Percentiles rank a stretch among this genome's conserved stretches.
These are phyloP conservation scores for Trichopoda pennipes DNA, from an alignment of 2,888 invertebrate genomes.

Conservation along the genomic window DNA sequence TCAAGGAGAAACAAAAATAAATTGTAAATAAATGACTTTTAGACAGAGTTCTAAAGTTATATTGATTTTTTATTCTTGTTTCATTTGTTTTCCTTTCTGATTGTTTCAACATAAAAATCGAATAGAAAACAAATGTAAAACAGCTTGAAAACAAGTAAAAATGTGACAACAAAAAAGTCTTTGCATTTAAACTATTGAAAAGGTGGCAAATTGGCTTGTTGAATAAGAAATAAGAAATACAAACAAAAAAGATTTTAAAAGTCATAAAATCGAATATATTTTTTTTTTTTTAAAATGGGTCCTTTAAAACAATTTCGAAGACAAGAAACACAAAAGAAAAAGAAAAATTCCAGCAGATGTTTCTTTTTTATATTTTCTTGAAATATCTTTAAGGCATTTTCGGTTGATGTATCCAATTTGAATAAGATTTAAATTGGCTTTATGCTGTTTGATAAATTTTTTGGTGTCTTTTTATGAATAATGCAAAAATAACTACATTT, in stretches of 20 bases:
- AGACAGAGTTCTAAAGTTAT: slow-evolving; percentile 37
- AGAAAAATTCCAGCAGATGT: slow-evolving; percentile 42
- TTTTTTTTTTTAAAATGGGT: slow-evolving; percentile 4
- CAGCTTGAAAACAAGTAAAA: slow-evolving; percentile 24
- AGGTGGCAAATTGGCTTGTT: slow-evolving; percentile 68
- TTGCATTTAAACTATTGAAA: slow-evolving; percentile 55
- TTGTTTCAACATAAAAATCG: slow-evolving; percentile 9
- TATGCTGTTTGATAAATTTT: slow-evolving; percentile 56
- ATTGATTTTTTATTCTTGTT: slow-evolving; percentile 50
- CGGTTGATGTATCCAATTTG: slow-evolving; percentile 55
- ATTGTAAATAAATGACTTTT: slow-evolving; percentile 65
- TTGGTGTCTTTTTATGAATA: slow-evolving; percentile 40
- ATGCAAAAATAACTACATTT: slow-evolving; percentile 3
- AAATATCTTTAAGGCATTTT: slow-evolving; percentile 8
- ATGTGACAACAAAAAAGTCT: slow-evolving; percentile 42
- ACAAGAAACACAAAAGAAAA: slow-evolving; percentile 4
- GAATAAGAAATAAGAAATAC: slow-evolving; percentile 18
- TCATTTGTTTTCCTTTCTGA: slow-evolving; percentile 35
- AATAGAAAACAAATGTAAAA: slow-evolving; percentile 23
- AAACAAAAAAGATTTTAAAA: slow-evolving; percentile 21
- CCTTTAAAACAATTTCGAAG: slow-evolving; percentile 44
- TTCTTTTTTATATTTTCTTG: slow-evolving; percentile 7
- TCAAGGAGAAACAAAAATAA: slow-evolving; percentile 21
- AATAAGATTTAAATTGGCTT: slow-evolving; percentile 68
- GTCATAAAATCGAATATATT: slow-evolving; percentile 23